Base-by-base conservation (phyloP, 1,140 invertebrate species). In the Drosophila nigromelanica region DNA sequence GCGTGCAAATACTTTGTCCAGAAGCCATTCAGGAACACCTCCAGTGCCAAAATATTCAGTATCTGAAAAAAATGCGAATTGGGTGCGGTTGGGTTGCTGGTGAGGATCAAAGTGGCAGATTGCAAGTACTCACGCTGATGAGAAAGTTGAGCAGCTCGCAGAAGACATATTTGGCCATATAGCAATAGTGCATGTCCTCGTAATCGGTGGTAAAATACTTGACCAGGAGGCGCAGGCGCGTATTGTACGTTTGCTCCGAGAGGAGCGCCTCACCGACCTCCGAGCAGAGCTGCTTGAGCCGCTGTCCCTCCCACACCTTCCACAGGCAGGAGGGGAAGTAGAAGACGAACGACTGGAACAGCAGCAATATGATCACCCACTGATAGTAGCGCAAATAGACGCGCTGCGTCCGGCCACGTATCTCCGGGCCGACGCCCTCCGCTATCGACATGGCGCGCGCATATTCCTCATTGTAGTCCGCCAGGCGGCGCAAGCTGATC, bases 281-380 rank as follows among this genome's bases (percentile, higher is more conserved):
- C 35, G 92, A 90, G 21, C 93, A 92, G 8, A 95, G 81, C 42
- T 92, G 89, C 64, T 93, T 92, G 18, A 95, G 89, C 11, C 93
- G 89, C 42, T 95, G 95, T n/a, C 94, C 95, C 93, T 97, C 96
- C 94, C 95, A 95, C 7, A 93, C 93, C 83, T 96, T 96, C 96
- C 96, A 97, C 5, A 97, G 77, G 85, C 95, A 96, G 0, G 94
- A 93, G 0, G 96, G 96, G 5, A 95, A 92, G 82, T 95, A 96
- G 89, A 97, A 96, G 59, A 96, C 85, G 27, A 95, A 92, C 33
- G 96, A 94, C 93, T 98, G 96, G 27, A 98, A 94, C 24, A 97
- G 94, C 42, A 97, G 93, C 42, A 97, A 93, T 76, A 97, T 95
- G 60, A 96, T 96, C 4, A 97, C 96, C 97, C 97, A 98, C 92